A percentile compares a stretch with the other conserved stretches of the same genome.
Conservation (phyloP, 1,140 invertebrate species). For the Daktulosphaira vitifoliae region DNA sequence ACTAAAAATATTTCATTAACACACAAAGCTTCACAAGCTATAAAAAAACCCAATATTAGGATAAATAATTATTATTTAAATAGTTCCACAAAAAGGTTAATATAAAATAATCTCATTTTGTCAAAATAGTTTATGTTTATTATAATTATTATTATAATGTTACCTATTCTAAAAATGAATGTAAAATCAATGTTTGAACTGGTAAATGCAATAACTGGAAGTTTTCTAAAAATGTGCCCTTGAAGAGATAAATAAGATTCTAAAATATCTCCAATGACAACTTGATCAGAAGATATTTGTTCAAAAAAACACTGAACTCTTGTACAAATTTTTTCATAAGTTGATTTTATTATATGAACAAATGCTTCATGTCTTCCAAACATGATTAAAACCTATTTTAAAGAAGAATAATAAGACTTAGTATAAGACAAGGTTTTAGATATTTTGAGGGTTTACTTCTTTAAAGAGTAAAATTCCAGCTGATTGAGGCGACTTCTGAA, state of each 20-base stretch:
- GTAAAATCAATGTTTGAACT: slow-evolving; percentile 15
- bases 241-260: slow-evolving; percentile 26
- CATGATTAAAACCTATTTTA: slow-evolving; percentile 19
- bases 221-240: slow-evolving; percentile 21
- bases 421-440: background rate
- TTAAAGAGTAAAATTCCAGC: slow-evolving; percentile 21
- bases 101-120: too few species aligned
- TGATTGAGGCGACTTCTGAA: slow-evolving; percentile 20
- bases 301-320: slow-evolving; percentile 13
- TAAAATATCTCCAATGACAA: slow-evolving; percentile 18
- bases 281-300: slow-evolving; percentile 6
- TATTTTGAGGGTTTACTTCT: slow-evolving; percentile 15
- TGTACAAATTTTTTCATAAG: slow-evolving; percentile 25
- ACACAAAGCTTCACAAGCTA: slow-evolving; percentile 23
- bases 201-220: background rate
- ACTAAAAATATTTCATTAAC: slow-evolving; percentile 20
- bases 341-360: slow-evolving; percentile 15
- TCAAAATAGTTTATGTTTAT: background rate
- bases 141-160: background rate
- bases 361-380: slow-evolving; percentile 2
- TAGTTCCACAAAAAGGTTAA: too few species aligned
- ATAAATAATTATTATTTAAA: too few species aligned
- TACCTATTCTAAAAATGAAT: slow-evolving; percentile 24
- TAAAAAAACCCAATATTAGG: too few species aligned
- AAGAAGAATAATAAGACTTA: background rate